Conservation (phyloP, 2,888 invertebrate species). For the Isoperla grammatica region DNA sequence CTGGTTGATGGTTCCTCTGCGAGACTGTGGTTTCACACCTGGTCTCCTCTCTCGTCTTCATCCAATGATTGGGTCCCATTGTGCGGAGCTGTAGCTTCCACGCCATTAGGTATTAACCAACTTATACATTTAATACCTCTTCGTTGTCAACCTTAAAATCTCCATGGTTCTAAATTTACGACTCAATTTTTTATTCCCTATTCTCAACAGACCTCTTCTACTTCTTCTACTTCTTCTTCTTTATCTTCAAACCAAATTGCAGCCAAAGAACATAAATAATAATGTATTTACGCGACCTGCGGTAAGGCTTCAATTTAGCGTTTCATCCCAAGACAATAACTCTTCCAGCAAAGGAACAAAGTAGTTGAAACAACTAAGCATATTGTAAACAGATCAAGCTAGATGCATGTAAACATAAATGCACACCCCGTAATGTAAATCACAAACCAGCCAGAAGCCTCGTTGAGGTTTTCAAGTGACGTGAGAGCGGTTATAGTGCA, state of each 20-base stretch:
- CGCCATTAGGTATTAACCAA: neutral
- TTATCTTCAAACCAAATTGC: conserved; percentile 24
- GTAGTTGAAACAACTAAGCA: neutral
- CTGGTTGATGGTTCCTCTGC: neutral
- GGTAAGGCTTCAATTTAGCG: neutral
- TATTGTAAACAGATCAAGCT: neutral
- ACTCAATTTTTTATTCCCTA: conserved; percentile 8
- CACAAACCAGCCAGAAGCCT: too few relatives aligned
- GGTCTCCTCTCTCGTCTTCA: neutral
- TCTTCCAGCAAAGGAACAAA: neutral
- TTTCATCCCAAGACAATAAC: neutral
- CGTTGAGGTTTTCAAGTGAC: too few relatives aligned
- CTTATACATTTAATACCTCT: too few relatives aligned
- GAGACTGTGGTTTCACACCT: conserved; percentile 24
- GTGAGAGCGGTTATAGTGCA: too few relatives aligned
- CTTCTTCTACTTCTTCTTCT: neutral
- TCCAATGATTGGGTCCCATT: neutral
- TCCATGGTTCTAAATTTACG: neutral
- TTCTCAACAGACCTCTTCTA: neutral
- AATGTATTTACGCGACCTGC: conserved; percentile 27
- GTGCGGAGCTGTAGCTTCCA: neutral
- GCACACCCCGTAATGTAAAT: too few relatives aligned
- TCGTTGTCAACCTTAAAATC: too few relatives aligned
- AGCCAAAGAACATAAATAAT: conserved; percentile 24
- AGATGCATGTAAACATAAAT: neutral